A percentile compares a stretch with the other conserved stretches of the same genome.
phyloP scores from a whole-genome alignment of 1,140 invertebrate genomes.

The Mylabris phalerata region DNA sequence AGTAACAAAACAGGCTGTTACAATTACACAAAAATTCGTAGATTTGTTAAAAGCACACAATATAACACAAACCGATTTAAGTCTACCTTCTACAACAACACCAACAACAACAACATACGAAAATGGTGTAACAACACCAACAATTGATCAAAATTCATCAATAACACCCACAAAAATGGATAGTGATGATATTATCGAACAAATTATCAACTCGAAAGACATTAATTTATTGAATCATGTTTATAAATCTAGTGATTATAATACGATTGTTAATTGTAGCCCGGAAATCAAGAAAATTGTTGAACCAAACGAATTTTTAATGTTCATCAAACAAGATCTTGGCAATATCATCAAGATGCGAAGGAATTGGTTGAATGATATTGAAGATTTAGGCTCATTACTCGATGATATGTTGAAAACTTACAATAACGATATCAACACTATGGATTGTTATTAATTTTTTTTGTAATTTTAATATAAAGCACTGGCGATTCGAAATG shows the following conservation, averaged over 20 bases:
- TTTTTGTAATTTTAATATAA: not conserved
- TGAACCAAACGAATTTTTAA: conserved; percentile 50
- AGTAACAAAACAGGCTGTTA: conserved; percentile 55
- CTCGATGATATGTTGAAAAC: conserved; percentile 59
- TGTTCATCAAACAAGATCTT: conserved; percentile 49
- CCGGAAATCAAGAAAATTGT: conserved; percentile 39
- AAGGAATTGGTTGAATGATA: conserved; percentile 51
- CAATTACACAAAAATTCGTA: conserved; percentile 51
- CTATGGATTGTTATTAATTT: conserved; percentile 58
- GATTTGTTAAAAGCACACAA: conserved; percentile 54
- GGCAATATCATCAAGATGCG: conserved; percentile 49
- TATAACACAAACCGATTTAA: conserved; percentile 27
- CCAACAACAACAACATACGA: not conserved
- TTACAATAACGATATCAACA: conserved; percentile 47
- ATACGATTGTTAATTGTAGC: conserved; percentile 18
- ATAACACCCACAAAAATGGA: conserved; percentile 1
- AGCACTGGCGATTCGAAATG: too few relatives aligned
- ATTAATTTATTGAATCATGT: conserved; percentile 51
- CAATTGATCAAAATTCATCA: not conserved
- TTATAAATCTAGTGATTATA: conserved; percentile 46
- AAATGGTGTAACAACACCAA: not conserved
- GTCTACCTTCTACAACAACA: conserved; percentile 4
- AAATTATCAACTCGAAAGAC: conserved; percentile 50
- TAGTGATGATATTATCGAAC: conserved; percentile 44
- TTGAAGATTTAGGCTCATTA: conserved; percentile 53